Evolutionary conservation across 2,797 vertebrate genomes (phyloP), one percentile per base, ranked within the genome.

Genomic region (Dipus sagitta): DNA sequence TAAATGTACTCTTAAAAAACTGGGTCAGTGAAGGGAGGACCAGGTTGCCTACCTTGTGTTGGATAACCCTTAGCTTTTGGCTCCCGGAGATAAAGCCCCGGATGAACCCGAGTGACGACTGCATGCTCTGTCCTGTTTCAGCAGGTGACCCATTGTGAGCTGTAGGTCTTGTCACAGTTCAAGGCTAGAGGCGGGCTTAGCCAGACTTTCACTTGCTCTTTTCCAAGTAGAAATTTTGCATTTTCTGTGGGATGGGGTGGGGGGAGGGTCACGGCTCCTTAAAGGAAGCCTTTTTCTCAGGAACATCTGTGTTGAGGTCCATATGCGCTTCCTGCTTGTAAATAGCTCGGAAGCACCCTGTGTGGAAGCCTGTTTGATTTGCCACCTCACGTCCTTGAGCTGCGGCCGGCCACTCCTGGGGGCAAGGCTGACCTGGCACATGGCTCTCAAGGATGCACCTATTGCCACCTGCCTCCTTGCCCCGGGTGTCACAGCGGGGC

Each of bases 131-230:
- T 64, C 74, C 17, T 26, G 14, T 64, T 5, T 38, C 0, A 0
- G 58, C 62, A 26, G 28, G 1, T 2, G 7, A 4, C 64, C 32
- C 6, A 52, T 7, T 14, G n/a, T 30, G 47, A 70, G 12, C 64
- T 13, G 24, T 13, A 38, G 4, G 26, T 13, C 13, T 60, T 0
- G 0, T 2, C 0, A 5, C 13, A 3, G n/a, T 24, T 34, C 54
- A 8, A 10, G 82, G 58, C 71, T n/a, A 2, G 5, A 23, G 4
- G 14, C 1, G 0, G 58, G 0, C 78, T 82, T 21, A 75, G 10
- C 1, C 2, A 24, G 84, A 28, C 32, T n/a, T 3, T 1, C 11
- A 17, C 18, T 11, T 11, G 15, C 42, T 64, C n/a, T n/a, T 64
- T 77, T 42, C 71, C 5, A 21, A 32, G 64, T 82, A 88, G 71